Evolutionary conservation across 2,888 invertebrate species (phyloP).

Genomic region (Drosophila colorata): DNA sequence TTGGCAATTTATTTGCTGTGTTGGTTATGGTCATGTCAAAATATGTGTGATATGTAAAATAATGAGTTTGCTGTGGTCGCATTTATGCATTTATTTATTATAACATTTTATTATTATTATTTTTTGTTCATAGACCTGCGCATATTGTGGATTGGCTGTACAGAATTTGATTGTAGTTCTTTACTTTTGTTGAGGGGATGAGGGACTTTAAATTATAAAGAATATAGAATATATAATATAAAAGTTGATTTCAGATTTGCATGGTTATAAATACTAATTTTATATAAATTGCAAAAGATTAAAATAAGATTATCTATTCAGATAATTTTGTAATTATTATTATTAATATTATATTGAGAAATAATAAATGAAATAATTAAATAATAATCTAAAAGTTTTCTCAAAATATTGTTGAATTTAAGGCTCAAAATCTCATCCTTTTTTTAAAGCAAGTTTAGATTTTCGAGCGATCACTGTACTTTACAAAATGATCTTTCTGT

Average conservation of each 20-base stretch:
- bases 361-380: too few species aligned
- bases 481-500: too few species aligned
- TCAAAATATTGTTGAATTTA: too few species aligned
- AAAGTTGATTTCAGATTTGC: constrained; percentile 2
- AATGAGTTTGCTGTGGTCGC: constrained; percentile 74
- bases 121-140: neutral
- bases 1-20: constrained; percentile 68
- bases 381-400: too few species aligned
- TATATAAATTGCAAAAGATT: too few species aligned
- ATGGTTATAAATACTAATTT: neutral
- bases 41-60: constrained; percentile 77
- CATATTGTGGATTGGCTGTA: constrained; percentile 16
- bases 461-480: too few species aligned
- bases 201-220: neutral
- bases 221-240: constrained; percentile 3
- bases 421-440: too few species aligned
- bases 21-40: constrained; percentile 77
- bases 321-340: too few species aligned
- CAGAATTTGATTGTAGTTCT: constrained; percentile 9
- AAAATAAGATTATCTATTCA: too few species aligned
- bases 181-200: neutral
- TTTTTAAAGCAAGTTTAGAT: too few species aligned
- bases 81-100: constrained; percentile 51
- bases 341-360: too few species aligned
- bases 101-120: constrained; percentile 26